Base-by-base conservation (phyloP, 2,113 vertebrate genomes). In the Dicaeum eximium region DNA sequence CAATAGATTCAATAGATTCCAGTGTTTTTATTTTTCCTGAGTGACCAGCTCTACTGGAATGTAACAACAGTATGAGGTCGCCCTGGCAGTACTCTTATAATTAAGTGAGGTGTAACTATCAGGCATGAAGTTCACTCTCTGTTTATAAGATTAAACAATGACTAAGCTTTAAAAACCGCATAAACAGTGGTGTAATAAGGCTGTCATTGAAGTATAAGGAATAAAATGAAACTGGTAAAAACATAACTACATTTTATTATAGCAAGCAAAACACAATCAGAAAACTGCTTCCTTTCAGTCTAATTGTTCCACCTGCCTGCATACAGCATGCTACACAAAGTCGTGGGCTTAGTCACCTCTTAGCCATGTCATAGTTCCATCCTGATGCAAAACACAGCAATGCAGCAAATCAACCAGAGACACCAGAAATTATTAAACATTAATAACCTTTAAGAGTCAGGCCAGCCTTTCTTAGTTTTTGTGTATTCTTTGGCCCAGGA, bases 71-170 rank as follows among this genome's bases (percentile, higher is more conserved):
- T 15, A 58, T 24, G 60, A 48, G 5, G 6, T 57, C 77, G 8
- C 44, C 62, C 38, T 56, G 15, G 21, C 7, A 66, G 47, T 31
- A 45, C 22, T 70, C 24, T 33, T 50, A 7, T 2, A 62, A 79
- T 13, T 14, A 65, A 47, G 40, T 38, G 66, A 92, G 66, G 27
- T 65, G 40, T 70, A 90, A 10, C 38, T 56, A 54, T 62, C 66
- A 70, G 47, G 44, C 81, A 70, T 66, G 62, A 72, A 90, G 87
- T 16, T 70, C 31, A 21, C 30, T 74, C 69, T 86, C 61, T 81
- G 58, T 89, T 97, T 91, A 77, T 85, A 91, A 90, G 62, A 92
- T 91, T 87, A 95, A 95, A 73, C 84, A 95, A 95, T 95, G 89
- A 94, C 93, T 96, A 92, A 95, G 85, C 93, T 82, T 82, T 70